Base-by-base conservation (phyloP, 2,888 invertebrate species). In the Epistrophella euchroma region DNA sequence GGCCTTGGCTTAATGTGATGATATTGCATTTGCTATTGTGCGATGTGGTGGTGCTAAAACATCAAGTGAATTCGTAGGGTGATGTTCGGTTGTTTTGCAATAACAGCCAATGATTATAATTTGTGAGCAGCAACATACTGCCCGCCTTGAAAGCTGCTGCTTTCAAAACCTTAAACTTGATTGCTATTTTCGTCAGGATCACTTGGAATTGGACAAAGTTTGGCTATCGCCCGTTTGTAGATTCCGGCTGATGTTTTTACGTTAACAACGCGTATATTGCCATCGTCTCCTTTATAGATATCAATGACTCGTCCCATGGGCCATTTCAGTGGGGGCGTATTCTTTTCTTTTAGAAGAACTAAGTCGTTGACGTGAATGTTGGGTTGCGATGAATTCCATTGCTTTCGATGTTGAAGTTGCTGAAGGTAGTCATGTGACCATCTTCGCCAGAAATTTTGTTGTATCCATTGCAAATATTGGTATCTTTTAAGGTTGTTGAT, bases 371-470 rank as follows among this genome's bases (percentile, higher is more conserved):
- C 17, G 47, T 40, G 43, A 1, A 77, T 35, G 5, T 70, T 77
- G 4, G 60, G 52, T 52, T 52, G 32, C n/a, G 62, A 58, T 0
- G 19, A 19, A 6, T 47, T 40, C 77, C 70, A 77, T 32, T 77
- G 2, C 22, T 37, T 62, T 4, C 76, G 50, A 52, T 11, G 60
- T 71, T 77, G 77, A 11, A 77, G 62, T 43, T 77, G 70, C 15
- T 60, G 58, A n/a, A 71, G 28, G n/a, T 77, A 77, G 19, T 70
- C 68, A 50, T 50, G 40, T 32, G 60, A 50, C 70, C 60, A 77
- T 43, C 62, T 7, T 43, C 52, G 25, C 60, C 77, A 70, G 25
- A 28, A 28, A 28, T 28, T 28, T 28, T 28, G 28, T 28, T 28
- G 25, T 58, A 35, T 0, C n/a, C n/a, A n/a, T n/a, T n/a, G n/a